Evolutionary conservation across 2,888 invertebrate genomes (phyloP), one percentile per base, ranked within the genome.

Genomic region (Noctua comes): DNA sequence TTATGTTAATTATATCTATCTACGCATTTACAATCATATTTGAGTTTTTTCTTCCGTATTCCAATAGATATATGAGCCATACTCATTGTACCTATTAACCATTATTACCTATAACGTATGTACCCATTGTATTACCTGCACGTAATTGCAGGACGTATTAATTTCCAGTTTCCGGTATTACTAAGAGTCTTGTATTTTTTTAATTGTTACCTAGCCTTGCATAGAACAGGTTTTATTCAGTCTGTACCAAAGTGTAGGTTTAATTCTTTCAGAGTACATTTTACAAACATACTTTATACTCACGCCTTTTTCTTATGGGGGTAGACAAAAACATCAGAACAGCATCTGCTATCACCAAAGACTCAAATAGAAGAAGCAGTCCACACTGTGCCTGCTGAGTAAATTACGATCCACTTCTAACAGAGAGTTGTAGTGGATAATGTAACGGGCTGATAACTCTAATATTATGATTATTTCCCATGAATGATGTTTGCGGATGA

Each of bases 141-240:
- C 43, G 18, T 75, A 59, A 70, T 76, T 62, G n/a, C 46, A 76
- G 81, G 66, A 76, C 7, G 16, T 62, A 70, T 62, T 81, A n/a
- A 62, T 76, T 59, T 75, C 57, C 24, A 43, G 59, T 70, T 70
- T 59, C 81, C 75, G 59, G 27, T 68, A 62, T 73, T 54, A 66
- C 65, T 66, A 66, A 43, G 27, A 66, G 36, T 31, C 16, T 62
- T 72, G 11, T 72, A 18, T 16, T 57, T 54, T 68, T 80, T 57
- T 21, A 46, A 74, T 80, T 74, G 21, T n/a, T 57, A 57, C 40
- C 16, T 69, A 57, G 3, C 24, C n/a, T 68, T n/a, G 69, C 31
- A 43, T 16, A 31, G n/a, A 8, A 27, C 40, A 69, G 68, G 65
- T 69, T 31, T 31, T 27, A 69, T 80, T 48, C 40, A 48, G 48